Evolutionary conservation across 2,113 vertebrate species (phyloP), one percentile per base, ranked within the genome.

Genomic region (Calonectris borealis): DNA sequence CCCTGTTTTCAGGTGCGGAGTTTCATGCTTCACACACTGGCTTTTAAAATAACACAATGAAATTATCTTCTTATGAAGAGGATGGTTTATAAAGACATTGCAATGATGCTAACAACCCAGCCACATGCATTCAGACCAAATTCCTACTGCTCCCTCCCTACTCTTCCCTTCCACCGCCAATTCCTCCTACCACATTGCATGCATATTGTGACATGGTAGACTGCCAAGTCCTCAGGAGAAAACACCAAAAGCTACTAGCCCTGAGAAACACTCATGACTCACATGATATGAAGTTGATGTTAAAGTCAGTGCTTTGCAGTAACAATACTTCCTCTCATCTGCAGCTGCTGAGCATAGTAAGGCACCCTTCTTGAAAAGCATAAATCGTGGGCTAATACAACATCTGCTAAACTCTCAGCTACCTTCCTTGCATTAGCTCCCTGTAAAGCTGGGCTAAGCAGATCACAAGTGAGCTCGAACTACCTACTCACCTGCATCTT

Each of bases 161-260:
- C 54, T 65, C 44, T 32, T 46, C 15, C 69, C 15, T 32, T n/a
- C 49, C 68, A 36, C 57, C 29, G 60, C 17, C 52, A 52, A 4
- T 9, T 44, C 36, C 60, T 60, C 49, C 77, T n/a, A 9, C 17
- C 42, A 4, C 1, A 0, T 29, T 16, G 18, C 70, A 32, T 9
- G 3, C 8, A 3, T 15, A 18, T 16, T 46, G 38, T 29, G 20
- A 34, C 2, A 2, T 1, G 20, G n/a, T 2, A 26, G 36, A 48
- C 31, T 27, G 36, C 32, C 46, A 32, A 26, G 27, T 5, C 36
- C 20, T 65, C 21, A 13, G 31, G 57, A 24, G 8, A 6, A 38
- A 71, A 7, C 31, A 75, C 42, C 68, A 34, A 6, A 27, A 16
- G 34, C 36, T 31, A 20, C 42, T 29, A 4, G 19, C 36, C 40